Evolutionary conservation across 2,113 vertebrate genomes (phyloP).

Genomic region (Delphinus delphis): DNA sequence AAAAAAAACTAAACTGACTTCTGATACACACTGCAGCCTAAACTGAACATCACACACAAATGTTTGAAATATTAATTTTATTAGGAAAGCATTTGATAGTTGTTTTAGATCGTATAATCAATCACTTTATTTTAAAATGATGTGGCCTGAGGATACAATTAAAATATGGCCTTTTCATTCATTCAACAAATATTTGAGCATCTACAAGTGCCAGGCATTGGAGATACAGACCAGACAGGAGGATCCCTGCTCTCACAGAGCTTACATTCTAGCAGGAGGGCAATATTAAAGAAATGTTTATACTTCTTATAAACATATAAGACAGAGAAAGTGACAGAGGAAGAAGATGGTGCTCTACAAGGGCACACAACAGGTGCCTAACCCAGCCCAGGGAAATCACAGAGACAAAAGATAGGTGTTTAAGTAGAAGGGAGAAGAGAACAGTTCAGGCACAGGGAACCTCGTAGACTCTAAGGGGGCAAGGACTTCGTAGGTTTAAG

Average conservation of each 20-base stretch:
- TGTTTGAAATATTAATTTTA: constrained; percentile 42
- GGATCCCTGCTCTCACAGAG: not conserved
- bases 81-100: constrained; percentile 42
- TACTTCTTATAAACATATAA: not conserved
- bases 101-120: not conserved
- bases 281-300: not conserved
- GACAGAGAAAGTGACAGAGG: not conserved
- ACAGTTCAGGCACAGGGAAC: not conserved
- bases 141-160: not conserved
- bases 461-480: not conserved
- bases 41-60: constrained; percentile 18
- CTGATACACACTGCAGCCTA: not conserved
- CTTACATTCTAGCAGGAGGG: not conserved
- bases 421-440: not conserved
- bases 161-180: not conserved
- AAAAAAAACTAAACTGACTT: not conserved
- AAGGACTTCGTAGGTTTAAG: not conserved
- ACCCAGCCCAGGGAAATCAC: not conserved
- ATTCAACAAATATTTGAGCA: not conserved
- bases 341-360: not conserved
- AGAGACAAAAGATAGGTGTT: not conserved
- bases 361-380: not conserved
- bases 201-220: not conserved
- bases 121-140: constrained; percentile 21
- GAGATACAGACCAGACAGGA: not conserved